Percentiles rank a stretch among this genome's conserved stretches.
Evolutionary conservation across 2,888 invertebrate species (phyloP).

Genomic region (Tupiocoris notatus): DNA sequence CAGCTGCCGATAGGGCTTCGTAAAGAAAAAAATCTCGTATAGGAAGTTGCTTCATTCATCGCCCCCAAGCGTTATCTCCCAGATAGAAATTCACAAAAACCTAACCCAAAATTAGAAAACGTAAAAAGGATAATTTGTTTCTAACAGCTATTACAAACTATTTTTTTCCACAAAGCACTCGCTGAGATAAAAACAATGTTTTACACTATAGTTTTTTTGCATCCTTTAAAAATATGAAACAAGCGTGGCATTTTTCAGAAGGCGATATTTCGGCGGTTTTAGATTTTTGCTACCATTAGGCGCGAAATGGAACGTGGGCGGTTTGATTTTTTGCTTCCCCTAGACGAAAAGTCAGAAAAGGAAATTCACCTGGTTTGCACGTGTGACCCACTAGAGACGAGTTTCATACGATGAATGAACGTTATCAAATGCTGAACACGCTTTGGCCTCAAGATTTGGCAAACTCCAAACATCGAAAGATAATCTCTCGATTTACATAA

Average conservation of each 20-base stretch:
- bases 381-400: too few species aligned
- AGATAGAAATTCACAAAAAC: neutral
- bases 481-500: too few species aligned
- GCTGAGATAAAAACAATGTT: constrained; percentile 2
- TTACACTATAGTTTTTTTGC: constrained; percentile 10
- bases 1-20: neutral
- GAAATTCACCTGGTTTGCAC: neutral
- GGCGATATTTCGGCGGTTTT: constrained; percentile 7
- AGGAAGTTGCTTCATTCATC: neutral
- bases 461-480: too few species aligned
- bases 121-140: neutral
- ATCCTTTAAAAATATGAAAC: constrained; percentile 12
- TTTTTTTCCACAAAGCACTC: constrained; percentile 21
- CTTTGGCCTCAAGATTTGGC: too few species aligned
- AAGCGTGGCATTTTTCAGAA: constrained; percentile 20
- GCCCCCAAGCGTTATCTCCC: neutral
- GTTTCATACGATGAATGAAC: too few species aligned
- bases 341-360: neutral
- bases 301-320: neutral
- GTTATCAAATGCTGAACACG: too few species aligned
- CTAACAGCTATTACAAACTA: constrained; percentile 32
- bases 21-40: too few species aligned
- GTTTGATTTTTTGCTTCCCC: neutral
- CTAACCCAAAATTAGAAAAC: neutral
- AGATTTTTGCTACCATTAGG: neutral